Evolutionary conservation across 1,140 invertebrate species (phyloP).

Genomic region (Uloborus diversus): DNA sequence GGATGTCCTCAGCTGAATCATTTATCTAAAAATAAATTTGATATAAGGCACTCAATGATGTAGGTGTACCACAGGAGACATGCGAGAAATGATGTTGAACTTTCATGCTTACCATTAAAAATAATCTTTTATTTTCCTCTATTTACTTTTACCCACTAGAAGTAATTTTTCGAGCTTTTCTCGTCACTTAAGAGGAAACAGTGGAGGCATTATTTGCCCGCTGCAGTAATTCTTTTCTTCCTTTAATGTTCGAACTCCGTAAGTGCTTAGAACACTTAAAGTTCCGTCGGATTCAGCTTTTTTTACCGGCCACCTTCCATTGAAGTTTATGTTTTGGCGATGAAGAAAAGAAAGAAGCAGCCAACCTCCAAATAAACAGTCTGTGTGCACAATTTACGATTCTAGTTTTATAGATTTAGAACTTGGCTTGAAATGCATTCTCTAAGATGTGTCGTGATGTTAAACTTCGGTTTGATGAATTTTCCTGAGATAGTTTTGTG

Average conservation of each 20-base stretch:
- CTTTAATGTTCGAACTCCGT: conserved; percentile 45
- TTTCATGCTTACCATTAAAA: conserved; percentile 49
- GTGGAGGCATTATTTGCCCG: conserved; percentile 16
- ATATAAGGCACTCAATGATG: background rate
- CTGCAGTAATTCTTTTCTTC: conserved; percentile 33
- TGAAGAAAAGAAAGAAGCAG: conserved; percentile 25
- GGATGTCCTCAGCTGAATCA: too few relatives aligned
- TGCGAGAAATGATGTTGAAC: conserved; percentile 18
- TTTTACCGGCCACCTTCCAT: too few relatives aligned
- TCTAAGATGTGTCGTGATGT: too few relatives aligned
- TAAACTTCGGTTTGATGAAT: too few relatives aligned
- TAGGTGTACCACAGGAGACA: background rate
- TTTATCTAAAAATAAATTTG: too few relatives aligned
- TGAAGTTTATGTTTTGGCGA: conserved; percentile 32
- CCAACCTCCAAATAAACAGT: conserved; percentile 40
- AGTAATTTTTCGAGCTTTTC: conserved; percentile 48
- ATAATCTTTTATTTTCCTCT: conserved; percentile 44
- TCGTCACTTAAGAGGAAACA: conserved; percentile 47
- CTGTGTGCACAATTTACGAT: conserved; percentile 37
- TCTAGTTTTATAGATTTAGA: background rate
- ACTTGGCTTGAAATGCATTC: background rate
- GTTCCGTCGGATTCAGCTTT: too few relatives aligned
- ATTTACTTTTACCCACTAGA: conserved; percentile 27
- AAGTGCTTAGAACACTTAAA: conserved; percentile 55
- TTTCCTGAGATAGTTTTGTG: too few relatives aligned